Conservation (phyloP, 2,888 invertebrate genomes). For the Nomada fabriciana region DNA sequence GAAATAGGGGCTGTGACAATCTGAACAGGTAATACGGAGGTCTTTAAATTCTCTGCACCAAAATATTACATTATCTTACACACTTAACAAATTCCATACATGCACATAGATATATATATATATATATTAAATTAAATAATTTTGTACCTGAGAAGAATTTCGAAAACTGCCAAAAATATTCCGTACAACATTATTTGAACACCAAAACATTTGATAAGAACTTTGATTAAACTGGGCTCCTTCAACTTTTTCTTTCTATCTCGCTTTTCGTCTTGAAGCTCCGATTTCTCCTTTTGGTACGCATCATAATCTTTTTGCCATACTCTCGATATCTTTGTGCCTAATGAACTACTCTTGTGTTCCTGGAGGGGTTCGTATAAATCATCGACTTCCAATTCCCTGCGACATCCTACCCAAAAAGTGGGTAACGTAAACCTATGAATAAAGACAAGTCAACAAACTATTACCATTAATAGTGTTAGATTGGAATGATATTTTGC, state of each 20-base stretch:
- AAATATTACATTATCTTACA: constrained; percentile 20
- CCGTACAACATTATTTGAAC: constrained; percentile 87
- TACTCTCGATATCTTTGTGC: constrained; percentile 87
- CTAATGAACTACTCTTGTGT: constrained; percentile 88
- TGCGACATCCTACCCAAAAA: constrained; percentile 88
- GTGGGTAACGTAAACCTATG: constrained; percentile 89
- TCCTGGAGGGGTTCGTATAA: constrained; percentile 89
- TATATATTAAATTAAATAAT: background rate
- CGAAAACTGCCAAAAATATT: constrained; percentile 87
- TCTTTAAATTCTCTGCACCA: background rate
- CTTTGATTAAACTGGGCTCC: constrained; percentile 87
- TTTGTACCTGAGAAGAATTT: constrained; percentile 86
- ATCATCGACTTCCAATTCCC: constrained; percentile 89
- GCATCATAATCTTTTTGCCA: constrained; percentile 86
- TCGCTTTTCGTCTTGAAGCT: constrained; percentile 43
- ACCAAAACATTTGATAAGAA: constrained; percentile 87
- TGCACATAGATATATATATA: too few species aligned
- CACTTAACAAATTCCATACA: constrained; percentile 3
- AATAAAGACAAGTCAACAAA: background rate
- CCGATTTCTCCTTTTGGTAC: constrained; percentile 62
- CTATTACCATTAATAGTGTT: background rate
- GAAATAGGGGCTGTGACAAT: constrained; percentile 88
- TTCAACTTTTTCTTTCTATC: constrained; percentile 52
- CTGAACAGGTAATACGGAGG: constrained; percentile 81
- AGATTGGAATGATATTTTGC: background rate